Evolutionary conservation across 2,113 vertebrate genomes (phyloP).

Genomic region (Onychostoma macrolepis): DNA sequence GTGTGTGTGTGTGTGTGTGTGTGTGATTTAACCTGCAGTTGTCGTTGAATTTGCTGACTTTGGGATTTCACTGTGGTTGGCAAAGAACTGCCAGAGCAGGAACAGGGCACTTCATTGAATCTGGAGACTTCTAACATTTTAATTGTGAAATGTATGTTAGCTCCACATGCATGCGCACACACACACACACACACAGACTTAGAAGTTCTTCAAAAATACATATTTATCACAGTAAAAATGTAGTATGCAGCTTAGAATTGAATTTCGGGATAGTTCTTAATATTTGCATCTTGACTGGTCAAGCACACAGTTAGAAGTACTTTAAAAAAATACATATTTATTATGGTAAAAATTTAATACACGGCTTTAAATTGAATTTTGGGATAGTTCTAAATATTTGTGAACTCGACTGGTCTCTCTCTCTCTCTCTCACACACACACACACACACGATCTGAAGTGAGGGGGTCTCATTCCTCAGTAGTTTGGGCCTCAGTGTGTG

Average conservation of each 20-base stretch:
- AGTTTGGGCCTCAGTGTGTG: constrained; percentile 4
- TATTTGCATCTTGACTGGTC: constrained; percentile 51
- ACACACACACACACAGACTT: not conserved
- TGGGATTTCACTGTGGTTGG: not conserved
- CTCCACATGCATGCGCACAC: not conserved
- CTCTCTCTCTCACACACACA: constrained; percentile 33
- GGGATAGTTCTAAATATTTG: constrained; percentile 46
- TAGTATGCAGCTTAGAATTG: not conserved
- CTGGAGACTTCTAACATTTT: not conserved
- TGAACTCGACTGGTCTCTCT: constrained; percentile 19
- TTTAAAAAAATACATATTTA: not conserved
- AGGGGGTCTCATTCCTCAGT: not conserved
- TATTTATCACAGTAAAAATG: not conserved
- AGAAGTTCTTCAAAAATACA: not conserved
- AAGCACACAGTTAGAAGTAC: not conserved
- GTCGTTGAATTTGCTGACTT: constrained; percentile 1
- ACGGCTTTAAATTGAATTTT: not conserved
- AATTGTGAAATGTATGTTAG: not conserved
- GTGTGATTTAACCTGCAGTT: not conserved
- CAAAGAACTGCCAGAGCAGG: not conserved
- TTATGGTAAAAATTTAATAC: not conserved
- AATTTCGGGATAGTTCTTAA: constrained; percentile 29
- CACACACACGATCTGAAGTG: not conserved
- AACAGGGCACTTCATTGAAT: not conserved
- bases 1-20: constrained; percentile 31